Percentiles rank a stretch among this genome's conserved stretches.
Evolutionary conservation across 2,888 invertebrate genomes (phyloP).

Genomic region (Molanna angustata): DNA sequence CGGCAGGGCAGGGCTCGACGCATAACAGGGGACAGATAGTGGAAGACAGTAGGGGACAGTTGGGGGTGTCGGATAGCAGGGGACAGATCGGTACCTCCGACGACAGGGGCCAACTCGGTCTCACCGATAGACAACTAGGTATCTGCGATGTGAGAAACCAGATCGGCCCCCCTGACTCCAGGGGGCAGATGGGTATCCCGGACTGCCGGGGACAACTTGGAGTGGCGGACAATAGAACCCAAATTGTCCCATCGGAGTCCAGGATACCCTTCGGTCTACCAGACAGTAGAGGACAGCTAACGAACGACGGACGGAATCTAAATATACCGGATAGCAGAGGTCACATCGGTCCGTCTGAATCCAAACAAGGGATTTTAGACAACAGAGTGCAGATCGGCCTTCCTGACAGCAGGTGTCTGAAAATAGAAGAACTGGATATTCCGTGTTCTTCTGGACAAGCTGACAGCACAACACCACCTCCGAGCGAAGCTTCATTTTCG

Average conservation of each 20-base stretch:
- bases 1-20: conserved; percentile 9
- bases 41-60: conserved; percentile 51
- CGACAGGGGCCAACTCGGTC: not conserved
- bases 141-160: not conserved
- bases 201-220: not conserved
- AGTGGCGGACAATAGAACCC: not conserved
- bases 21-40: not conserved
- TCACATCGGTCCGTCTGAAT: not conserved
- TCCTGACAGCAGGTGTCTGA: conserved; percentile 20
- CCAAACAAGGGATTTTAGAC: conserved; percentile 42
- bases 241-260: not conserved
- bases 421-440: conserved; percentile 5
- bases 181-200: no score
- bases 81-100: not conserved
- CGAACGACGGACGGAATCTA: not conserved
- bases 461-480: conserved; percentile 62
- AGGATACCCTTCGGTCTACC: not conserved
- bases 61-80: conserved; percentile 42
- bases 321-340: not conserved
- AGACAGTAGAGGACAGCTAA: not conserved
- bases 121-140: not conserved
- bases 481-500: conserved; percentile 38
- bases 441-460: conserved; percentile 47
- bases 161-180: not conserved
- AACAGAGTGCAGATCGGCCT: conserved; percentile 48